These are phyloP conservation scores for Sphaeridia pumilis DNA, from an alignment of 2,888 invertebrate genomes.

Conservation along the genomic window DNA sequence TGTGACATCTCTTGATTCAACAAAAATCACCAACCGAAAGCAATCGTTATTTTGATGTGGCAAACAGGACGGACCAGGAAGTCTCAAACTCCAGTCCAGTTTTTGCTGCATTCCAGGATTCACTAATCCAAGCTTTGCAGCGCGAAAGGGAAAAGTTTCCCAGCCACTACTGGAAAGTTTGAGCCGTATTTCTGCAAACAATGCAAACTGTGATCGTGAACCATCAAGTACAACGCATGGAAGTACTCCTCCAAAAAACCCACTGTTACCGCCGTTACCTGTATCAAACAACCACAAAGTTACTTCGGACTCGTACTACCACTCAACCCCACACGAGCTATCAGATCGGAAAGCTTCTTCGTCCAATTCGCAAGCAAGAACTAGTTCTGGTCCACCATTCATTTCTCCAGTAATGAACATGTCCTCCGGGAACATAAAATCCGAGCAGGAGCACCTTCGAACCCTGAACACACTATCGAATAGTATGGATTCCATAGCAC, in stretches of 20 bases:
- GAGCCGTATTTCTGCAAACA: slow-evolving; percentile 5
- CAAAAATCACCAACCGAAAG: slow-evolving; percentile 1
- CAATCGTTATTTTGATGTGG: slow-evolving; percentile 23
- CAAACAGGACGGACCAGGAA: slow-evolving; percentile 30
- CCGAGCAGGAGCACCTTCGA: neutral
- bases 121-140: slow-evolving; percentile 61
- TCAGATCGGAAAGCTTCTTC: neutral
- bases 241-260: slow-evolving; percentile 3
- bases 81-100: slow-evolving; percentile 60
- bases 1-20: no score
- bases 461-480: slow-evolving; percentile 23
- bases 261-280: slow-evolving; percentile 30
- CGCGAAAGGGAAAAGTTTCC: slow-evolving; percentile 64
- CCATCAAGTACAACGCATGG: neutral
- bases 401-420: slow-evolving; percentile 22
- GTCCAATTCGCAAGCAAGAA: slow-evolving; percentile 16
- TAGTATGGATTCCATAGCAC: slow-evolving; percentile 32
- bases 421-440: neutral
- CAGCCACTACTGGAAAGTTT: slow-evolving; percentile 53
- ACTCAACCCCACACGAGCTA: neutral
- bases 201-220: neutral
- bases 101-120: slow-evolving; percentile 76
- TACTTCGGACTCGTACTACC: neutral
- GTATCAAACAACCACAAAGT: slow-evolving; percentile 17
- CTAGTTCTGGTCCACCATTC: slow-evolving; percentile 35